Percentiles rank a stretch among this genome's conserved stretches.
These are phyloP conservation scores for Orestias chungarensis DNA, from an alignment of 2,797 vertebrate genomes.

Conservation along the genomic window DNA sequence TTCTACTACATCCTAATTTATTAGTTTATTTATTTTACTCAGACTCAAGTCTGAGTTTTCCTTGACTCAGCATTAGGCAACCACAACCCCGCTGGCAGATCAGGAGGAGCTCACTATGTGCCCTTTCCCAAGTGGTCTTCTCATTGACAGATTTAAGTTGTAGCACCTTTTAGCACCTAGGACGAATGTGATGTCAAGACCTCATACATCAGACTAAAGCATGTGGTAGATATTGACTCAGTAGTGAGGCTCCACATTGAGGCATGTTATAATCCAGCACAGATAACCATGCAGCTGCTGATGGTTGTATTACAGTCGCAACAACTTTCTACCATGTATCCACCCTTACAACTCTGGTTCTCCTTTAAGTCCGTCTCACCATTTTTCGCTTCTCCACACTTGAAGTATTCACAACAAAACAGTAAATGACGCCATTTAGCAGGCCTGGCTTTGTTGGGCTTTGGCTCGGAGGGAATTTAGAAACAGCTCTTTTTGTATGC, in stretches of 20 bases:
- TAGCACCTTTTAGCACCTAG: constrained; percentile 45
- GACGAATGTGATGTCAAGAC: constrained; percentile 55
- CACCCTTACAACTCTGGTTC: constrained; percentile 19
- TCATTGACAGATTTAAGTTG: constrained; percentile 39
- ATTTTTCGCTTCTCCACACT: constrained; percentile 64
- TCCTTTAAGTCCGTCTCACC: constrained; percentile 30
- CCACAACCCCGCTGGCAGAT: constrained; percentile 37
- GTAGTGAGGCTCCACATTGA: constrained; percentile 59
- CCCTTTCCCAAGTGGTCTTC: constrained; percentile 21
- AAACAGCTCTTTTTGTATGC: constrained; percentile 85
- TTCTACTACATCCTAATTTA: no score
- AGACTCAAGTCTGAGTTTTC: constrained; percentile 52
- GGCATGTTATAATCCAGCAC: constrained; percentile 59
- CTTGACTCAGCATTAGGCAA: constrained; percentile 63
- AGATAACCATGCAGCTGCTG: constrained; percentile 56
- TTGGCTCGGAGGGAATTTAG: constrained; percentile 85
- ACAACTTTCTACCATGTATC: constrained; percentile 13
- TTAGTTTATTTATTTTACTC: no score
- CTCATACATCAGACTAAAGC: constrained; percentile 53
- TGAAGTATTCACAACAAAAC: constrained; percentile 88
- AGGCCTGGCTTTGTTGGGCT: constrained; percentile 80
- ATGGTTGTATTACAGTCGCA: constrained; percentile 19
- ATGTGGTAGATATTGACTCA: constrained; percentile 52
- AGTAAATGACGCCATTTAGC: constrained; percentile 89
- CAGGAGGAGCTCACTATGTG: constrained; percentile 22